Percentiles rank a stretch among this genome's conserved stretches.
Conservation (phyloP, 2,113 vertebrate genomes). For the Stictonetta naevosa region DNA sequence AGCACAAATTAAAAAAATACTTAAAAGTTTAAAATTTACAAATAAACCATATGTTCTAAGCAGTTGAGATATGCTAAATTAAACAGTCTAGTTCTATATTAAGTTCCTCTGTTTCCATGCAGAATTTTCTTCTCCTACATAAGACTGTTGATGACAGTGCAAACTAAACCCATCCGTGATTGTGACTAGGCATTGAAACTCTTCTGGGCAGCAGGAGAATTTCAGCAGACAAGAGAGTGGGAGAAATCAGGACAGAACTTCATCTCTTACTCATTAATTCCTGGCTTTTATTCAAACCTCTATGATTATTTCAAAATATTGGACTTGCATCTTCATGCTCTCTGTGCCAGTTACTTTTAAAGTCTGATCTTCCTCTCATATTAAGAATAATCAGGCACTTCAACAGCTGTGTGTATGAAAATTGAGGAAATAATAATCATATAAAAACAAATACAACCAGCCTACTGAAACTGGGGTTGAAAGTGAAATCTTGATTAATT, state of each 20-base stretch:
- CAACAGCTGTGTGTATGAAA: slow-evolving; percentile 53
- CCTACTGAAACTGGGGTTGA: slow-evolving; percentile 4
- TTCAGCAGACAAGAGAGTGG: slow-evolving; percentile 57
- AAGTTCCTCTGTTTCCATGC: slow-evolving; percentile 15
- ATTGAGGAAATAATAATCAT: slow-evolving; percentile 24
- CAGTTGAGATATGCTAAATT: neutral
- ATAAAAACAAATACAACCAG: slow-evolving; percentile 29
- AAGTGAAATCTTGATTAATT: slow-evolving; percentile 11
- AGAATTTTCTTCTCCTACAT: slow-evolving; percentile 11
- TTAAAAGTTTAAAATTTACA: neutral
- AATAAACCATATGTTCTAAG: neutral
- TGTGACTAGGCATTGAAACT: slow-evolving; percentile 30
- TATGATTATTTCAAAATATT: slow-evolving; percentile 58
- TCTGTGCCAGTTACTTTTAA: slow-evolving; percentile 46
- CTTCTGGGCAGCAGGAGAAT: slow-evolving; percentile 31
- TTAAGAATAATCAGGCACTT: slow-evolving; percentile 22
- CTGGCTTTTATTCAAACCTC: slow-evolving; percentile 62
- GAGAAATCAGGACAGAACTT: slow-evolving; percentile 54
- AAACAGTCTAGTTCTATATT: neutral
- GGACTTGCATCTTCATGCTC: slow-evolving; percentile 35
- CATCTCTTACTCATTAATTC: slow-evolving; percentile 58
- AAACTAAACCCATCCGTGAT: neutral
- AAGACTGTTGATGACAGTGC: slow-evolving; percentile 33
- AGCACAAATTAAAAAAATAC: neutral
- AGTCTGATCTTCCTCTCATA: neutral